Evolutionary conservation across 2,888 invertebrate genomes (phyloP).

Genomic region (Drosophila nr. perissopoda): DNA sequence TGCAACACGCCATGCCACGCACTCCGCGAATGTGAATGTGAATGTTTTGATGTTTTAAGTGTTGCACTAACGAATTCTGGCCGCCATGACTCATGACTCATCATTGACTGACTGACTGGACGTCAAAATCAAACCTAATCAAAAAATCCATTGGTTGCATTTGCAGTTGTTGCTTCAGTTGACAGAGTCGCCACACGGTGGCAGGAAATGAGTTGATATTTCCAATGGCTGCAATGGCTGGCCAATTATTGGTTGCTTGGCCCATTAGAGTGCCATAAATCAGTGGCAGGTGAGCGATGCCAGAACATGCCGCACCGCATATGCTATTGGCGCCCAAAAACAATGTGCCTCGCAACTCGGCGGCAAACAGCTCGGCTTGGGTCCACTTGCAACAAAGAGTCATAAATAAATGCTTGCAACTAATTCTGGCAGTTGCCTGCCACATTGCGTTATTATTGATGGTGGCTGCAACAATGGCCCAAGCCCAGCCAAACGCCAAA

Average conservation of each 20-base stretch:
- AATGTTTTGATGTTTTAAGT: conserved; percentile 5
- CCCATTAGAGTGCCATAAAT: conserved; percentile 70
- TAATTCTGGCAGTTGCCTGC: conserved; percentile 77
- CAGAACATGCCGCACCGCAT: conserved; percentile 18
- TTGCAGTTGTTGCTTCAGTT: background rate
- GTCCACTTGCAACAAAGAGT: conserved; percentile 66
- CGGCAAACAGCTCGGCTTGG: conserved; percentile 1
- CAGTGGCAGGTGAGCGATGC: conserved; percentile 61
- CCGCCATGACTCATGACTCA: background rate
- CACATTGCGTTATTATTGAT: conserved; percentile 78
- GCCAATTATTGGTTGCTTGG: conserved; percentile 70
- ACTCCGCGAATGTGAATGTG: conserved; percentile 17
- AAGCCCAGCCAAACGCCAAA: background rate
- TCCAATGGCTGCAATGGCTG: conserved; percentile 9
- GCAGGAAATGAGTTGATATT: conserved; percentile 34
- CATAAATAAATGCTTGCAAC: conserved; percentile 80
- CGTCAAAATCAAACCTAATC: too few species aligned
- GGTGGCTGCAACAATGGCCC: conserved; percentile 64
- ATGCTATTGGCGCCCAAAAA: conserved; percentile 42
- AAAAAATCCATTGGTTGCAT: background rate
- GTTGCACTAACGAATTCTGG: background rate
- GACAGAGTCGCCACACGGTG: conserved; percentile 15
- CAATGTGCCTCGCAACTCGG: conserved; percentile 27
- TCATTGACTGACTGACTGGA: conserved; percentile 6
- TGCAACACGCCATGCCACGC: conserved; percentile 46